Percentiles rank a stretch among this genome's conserved stretches.
These are phyloP conservation scores for Drosophila seclusa DNA, from an alignment of 2,888 invertebrate genomes.

Conservation along the genomic window DNA sequence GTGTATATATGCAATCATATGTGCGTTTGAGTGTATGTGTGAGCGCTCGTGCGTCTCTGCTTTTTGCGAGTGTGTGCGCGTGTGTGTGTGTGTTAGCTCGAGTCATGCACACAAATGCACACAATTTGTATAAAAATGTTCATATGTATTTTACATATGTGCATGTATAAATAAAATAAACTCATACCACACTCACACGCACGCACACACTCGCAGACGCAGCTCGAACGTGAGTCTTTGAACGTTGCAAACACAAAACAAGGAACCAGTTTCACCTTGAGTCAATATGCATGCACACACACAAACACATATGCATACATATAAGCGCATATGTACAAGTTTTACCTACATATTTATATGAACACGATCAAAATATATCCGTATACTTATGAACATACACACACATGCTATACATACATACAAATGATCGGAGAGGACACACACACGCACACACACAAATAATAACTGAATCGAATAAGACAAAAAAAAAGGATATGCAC, in stretches of 20 bases:
- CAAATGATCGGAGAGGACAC: conserved; percentile 6
- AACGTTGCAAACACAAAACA: conserved; percentile 76
- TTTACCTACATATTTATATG: conserved; percentile 16
- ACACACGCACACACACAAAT: conserved; percentile 6
- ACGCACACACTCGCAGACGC: conserved; percentile 47
- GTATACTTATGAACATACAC: conserved; percentile 4
- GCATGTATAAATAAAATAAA: conserved; percentile 52
- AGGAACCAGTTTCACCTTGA: conserved; percentile 80
- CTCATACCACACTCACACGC: conserved; percentile 57
- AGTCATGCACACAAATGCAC: conserved; percentile 21
- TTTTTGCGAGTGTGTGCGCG: conserved; percentile 8
- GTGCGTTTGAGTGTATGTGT: conserved; percentile 17
- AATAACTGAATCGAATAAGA: conserved; percentile 12
- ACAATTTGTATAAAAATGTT: conserved; percentile 30
- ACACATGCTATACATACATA: conserved; percentile 7
- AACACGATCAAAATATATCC: conserved; percentile 38
- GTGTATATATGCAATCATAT: conserved; percentile 11
- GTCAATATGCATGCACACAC: conserved; percentile 43
- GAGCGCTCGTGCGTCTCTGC: conserved; percentile 22
- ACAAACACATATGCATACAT: conserved; percentile 16
- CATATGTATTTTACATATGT: conserved; percentile 13
- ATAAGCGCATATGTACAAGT: conserved; percentile 13
- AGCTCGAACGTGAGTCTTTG: conserved; percentile 78
- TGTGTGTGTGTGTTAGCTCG: conserved; percentile 19
- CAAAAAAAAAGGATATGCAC: conserved; percentile 13